Evolutionary conservation across 2,113 vertebrate genomes (phyloP).

Genomic region (Gasterosteus nipponicus): DNA sequence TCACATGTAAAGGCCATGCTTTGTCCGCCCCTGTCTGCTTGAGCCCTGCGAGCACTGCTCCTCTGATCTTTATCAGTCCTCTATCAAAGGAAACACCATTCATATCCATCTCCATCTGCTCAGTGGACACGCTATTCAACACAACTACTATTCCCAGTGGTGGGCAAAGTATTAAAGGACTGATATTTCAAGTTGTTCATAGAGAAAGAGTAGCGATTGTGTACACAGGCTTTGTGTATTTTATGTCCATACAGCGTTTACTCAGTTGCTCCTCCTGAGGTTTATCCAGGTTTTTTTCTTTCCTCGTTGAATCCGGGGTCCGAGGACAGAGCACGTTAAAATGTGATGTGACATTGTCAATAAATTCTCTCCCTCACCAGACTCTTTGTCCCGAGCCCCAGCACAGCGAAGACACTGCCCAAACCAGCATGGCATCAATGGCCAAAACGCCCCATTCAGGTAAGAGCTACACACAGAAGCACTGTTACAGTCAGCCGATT

Average conservation of each 20-base stretch:
- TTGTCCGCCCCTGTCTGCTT: slow-evolving; percentile 51
- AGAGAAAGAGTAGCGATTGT: neutral
- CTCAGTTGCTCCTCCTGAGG: neutral
- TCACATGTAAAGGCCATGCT: slow-evolving; percentile 71
- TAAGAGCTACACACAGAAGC: slow-evolving; percentile 33
- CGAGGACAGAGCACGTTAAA: neutral
- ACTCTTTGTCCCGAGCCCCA: slow-evolving; percentile 64
- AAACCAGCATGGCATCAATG: slow-evolving; percentile 73
- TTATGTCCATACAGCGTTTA: neutral
- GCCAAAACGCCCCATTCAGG: slow-evolving; percentile 72
- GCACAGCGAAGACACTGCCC: slow-evolving; percentile 60
- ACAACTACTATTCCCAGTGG: slow-evolving; percentile 9
- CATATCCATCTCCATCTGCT: slow-evolving; percentile 16
- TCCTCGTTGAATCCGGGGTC: neutral
- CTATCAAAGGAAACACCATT: slow-evolving; percentile 45
- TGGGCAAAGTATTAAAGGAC: neutral
- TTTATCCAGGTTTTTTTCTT: neutral
- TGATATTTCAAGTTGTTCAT: slow-evolving; percentile 16
- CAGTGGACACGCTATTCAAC: slow-evolving; percentile 14
- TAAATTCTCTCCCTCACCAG: slow-evolving; percentile 57
- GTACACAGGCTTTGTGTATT: neutral
- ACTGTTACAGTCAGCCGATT: neutral
- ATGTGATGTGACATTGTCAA: neutral
- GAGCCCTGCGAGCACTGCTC: slow-evolving; percentile 31
- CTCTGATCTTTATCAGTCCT: slow-evolving; percentile 62